Evolutionary conservation across 1,140 invertebrate genomes (phyloP).

Genomic region (Tetramorium simillimum): DNA sequence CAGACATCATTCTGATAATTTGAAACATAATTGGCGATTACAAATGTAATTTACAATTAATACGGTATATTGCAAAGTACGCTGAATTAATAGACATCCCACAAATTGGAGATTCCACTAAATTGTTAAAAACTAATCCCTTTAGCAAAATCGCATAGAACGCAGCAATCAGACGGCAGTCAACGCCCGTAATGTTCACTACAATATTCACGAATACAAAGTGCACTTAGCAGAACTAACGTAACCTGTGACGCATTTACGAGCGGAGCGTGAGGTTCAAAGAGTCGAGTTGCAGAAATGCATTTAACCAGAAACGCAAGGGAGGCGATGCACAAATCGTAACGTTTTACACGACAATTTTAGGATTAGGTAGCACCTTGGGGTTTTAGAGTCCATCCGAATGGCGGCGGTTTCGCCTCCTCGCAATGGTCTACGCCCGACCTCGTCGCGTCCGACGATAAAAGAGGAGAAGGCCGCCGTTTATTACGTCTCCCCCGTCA

Average conservation of each 20-base stretch:
- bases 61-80: background rate
- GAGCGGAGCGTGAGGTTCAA: constrained; percentile 23
- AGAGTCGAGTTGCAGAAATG: constrained; percentile 39
- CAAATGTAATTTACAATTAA: background rate
- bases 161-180: constrained; percentile 2
- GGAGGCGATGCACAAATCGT: constrained; percentile 28
- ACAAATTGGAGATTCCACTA: background rate
- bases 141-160: background rate
- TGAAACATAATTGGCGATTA: background rate
- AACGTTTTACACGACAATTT: constrained; percentile 58
- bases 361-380: constrained; percentile 45
- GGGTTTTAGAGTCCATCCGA: constrained; percentile 45
- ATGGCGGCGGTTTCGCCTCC: constrained; percentile 31
- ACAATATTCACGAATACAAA: constrained; percentile 47
- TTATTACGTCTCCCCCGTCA: constrained; percentile 57
- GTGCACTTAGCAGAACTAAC: constrained; percentile 42
- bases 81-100: background rate
- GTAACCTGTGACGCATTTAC: constrained; percentile 33
- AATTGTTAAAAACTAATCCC: constrained; percentile 21
- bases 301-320: constrained; percentile 53
- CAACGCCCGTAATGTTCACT: background rate
- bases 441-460: constrained; percentile 48
- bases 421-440: constrained; percentile 25
- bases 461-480: constrained; percentile 48
- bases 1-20: background rate